A percentile compares a stretch with the other conserved stretches of the same genome.
phyloP scores from a whole-genome alignment of 2,797 vertebrate species.

The Myripristis jacobus region DNA sequence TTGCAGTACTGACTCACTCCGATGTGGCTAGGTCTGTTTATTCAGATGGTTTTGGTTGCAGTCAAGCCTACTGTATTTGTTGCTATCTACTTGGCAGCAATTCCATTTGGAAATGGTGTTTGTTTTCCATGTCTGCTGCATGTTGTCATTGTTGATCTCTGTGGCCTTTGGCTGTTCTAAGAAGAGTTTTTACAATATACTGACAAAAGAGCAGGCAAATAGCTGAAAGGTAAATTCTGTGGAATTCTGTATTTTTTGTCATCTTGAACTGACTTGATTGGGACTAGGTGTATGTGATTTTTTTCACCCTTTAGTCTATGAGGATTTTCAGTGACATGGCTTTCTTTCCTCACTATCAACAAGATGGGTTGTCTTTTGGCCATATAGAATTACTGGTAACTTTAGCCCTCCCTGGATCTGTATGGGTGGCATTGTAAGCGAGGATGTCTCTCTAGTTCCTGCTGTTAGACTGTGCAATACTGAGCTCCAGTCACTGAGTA shows the following conservation, averaged over 20 bases:
- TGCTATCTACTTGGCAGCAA: slow-evolving; percentile 21
- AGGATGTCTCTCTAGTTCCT: slow-evolving; percentile 15
- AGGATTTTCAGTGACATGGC: slow-evolving; percentile 19
- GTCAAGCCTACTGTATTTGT: slow-evolving; percentile 10
- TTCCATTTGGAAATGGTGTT: slow-evolving; percentile 25
- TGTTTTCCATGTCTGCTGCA: neutral
- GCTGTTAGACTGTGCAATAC: neutral
- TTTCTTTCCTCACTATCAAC: slow-evolving; percentile 33
- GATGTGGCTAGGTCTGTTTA: slow-evolving; percentile 44
- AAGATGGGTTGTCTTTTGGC: slow-evolving; percentile 30
- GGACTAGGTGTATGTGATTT: slow-evolving; percentile 22
- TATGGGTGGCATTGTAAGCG: slow-evolving; percentile 24
- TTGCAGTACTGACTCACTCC: slow-evolving; percentile 26
- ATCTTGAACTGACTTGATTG: slow-evolving; percentile 1
- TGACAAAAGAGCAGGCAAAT: slow-evolving; percentile 17
- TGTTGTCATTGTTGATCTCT: slow-evolving; percentile 36
- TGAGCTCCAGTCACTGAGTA: slow-evolving; percentile 10
- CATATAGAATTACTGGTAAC: slow-evolving; percentile 59
- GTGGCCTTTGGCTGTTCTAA: slow-evolving; percentile 24
- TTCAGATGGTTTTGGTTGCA: slow-evolving; percentile 54
- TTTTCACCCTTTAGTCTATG: slow-evolving; percentile 2
- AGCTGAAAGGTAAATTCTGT: neutral
- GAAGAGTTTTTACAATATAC: slow-evolving; percentile 9
- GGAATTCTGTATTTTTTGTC: neutral
- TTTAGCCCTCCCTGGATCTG: slow-evolving; percentile 27